Evolutionary conservation across 2,888 invertebrate genomes (phyloP).

Genomic region (Sinelater perroti): DNA sequence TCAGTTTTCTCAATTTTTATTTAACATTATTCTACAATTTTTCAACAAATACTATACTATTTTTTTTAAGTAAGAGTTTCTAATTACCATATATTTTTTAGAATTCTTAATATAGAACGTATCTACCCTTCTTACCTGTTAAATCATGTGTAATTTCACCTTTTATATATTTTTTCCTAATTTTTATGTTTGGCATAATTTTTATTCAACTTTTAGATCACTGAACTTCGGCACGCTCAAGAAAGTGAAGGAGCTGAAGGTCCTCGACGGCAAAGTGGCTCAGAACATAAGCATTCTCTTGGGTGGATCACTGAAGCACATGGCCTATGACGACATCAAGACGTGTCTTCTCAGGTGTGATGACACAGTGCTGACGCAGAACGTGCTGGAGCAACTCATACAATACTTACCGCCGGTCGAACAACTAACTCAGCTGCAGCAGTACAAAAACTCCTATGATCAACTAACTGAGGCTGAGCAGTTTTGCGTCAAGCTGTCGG

Average conservation of each 20-base stretch:
- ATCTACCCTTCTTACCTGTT: no score
- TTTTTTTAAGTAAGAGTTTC: no score
- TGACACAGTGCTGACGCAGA: conserved; percentile 84
- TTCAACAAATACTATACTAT: no score
- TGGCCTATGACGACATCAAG: conserved; percentile 83
- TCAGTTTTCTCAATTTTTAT: no score
- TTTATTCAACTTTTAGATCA: conserved; percentile 40
- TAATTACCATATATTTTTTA: no score
- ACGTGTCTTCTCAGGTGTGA: conserved; percentile 87
- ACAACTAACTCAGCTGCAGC: conserved; percentile 84
- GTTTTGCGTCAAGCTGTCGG: conserved; percentile 90
- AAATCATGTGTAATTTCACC: no score
- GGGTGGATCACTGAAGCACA: conserved; percentile 86
- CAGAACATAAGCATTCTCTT: conserved; percentile 90
- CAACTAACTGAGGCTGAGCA: conserved; percentile 93
- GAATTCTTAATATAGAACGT: no score
- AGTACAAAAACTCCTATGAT: conserved; percentile 78
- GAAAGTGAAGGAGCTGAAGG: conserved; percentile 90
- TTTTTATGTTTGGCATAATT: no score
- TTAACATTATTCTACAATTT: no score
- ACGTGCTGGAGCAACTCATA: conserved; percentile 88
- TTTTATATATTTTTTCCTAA: neutral
- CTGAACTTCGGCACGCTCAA: conserved; percentile 73
- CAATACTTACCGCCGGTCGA: conserved; percentile 93
- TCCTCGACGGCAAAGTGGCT: conserved; percentile 91